Percentiles rank a stretch among this genome's conserved stretches.
Conservation (phyloP, 1,140 invertebrate species). For the Glossosoma conforme region DNA sequence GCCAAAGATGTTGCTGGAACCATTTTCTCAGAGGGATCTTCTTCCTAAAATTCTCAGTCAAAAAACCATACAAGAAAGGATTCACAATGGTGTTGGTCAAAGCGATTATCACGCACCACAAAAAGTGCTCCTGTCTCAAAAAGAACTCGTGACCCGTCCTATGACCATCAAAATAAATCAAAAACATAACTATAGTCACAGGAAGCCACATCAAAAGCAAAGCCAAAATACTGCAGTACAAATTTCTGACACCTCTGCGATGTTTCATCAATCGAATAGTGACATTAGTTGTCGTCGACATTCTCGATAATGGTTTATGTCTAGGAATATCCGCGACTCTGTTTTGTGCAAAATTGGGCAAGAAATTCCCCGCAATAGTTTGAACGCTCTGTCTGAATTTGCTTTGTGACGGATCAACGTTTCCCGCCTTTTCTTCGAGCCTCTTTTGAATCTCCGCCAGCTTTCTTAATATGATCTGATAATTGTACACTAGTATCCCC, state of each 20-base stretch:
- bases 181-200: slow-evolving; percentile 52
- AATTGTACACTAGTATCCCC: slow-evolving; percentile 53
- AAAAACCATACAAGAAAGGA: slow-evolving; percentile 72
- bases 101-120: slow-evolving; percentile 55
- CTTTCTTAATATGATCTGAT: slow-evolving; percentile 55
- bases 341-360: slow-evolving; percentile 1
- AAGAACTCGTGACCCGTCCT: slow-evolving; percentile 51
- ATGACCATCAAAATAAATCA: slow-evolving; percentile 55
- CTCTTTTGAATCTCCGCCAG: slow-evolving; percentile 20
- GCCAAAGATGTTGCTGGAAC: slow-evolving; percentile 19
- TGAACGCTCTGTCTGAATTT: slow-evolving; percentile 22
- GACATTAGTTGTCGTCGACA: slow-evolving; percentile 10
- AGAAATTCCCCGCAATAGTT: slow-evolving; percentile 17
- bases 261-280: slow-evolving; percentile 50
- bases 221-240: slow-evolving; percentile 54
- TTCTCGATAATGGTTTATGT: slow-evolving; percentile 6
- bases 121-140: slow-evolving; percentile 51
- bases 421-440: slow-evolving; percentile 22
- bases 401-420: slow-evolving; percentile 6
- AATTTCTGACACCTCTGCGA: slow-evolving; percentile 51
- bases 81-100: slow-evolving; percentile 72
- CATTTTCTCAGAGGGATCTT: slow-evolving; percentile 18
- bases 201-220: slow-evolving; percentile 59
- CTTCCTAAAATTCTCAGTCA: slow-evolving; percentile 68
- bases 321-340: slow-evolving; percentile 6